Base-by-base conservation (phyloP, 2,888 invertebrate genomes). In the Spisula solida region DNA sequence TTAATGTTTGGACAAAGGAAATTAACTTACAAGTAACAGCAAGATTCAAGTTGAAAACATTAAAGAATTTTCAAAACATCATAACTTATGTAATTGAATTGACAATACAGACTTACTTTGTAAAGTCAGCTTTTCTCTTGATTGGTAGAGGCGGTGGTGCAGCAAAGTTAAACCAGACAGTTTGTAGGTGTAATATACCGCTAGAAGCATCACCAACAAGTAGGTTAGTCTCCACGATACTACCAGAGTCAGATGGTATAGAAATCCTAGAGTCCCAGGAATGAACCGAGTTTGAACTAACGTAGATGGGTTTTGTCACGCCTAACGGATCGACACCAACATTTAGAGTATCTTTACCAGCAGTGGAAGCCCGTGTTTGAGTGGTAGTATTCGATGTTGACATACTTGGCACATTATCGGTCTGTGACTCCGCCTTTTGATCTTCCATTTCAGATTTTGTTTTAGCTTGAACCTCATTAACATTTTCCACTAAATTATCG, bases 131-230 rank as follows among this genome's bases (percentile, higher is more conserved):
- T 97, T 99, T 99, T 93, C 98, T 97, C 0, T 99, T 99, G 81
- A 99, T 99, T 0, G 99, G 99, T 0, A 99, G 98, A 91, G 98
- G 98, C 0, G 99, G 99, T 0, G 99, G 99, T 0, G 99, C 99
- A 8, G 99, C 99, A 97, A 99, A 99, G 96, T 99, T 99, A 95
- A 99, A 99, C 99, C 99, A 99, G 79, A 99, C 98, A 0, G 98
- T 98, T 96, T 98, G 98, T 87, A 99, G 97, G 95, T 99, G 98
- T 85, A 99, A 98, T 1, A 98, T 98, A 94, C 98, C 98, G 0
- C 98, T 98, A 0, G 98, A 96, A 8, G 97, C 96, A 94, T 97
- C 97, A 6, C 96, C 97, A 84, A 94, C 93, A 31, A 96, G 93
- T 29, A 95, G 93, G 51, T 93, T 91, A 8, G 55, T 47, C 31